Percentiles rank a stretch among this genome's conserved stretches.
These are phyloP conservation scores for Entomobrya multifasciata DNA, from an alignment of 2,888 invertebrate genomes.

Conservation along the genomic window DNA sequence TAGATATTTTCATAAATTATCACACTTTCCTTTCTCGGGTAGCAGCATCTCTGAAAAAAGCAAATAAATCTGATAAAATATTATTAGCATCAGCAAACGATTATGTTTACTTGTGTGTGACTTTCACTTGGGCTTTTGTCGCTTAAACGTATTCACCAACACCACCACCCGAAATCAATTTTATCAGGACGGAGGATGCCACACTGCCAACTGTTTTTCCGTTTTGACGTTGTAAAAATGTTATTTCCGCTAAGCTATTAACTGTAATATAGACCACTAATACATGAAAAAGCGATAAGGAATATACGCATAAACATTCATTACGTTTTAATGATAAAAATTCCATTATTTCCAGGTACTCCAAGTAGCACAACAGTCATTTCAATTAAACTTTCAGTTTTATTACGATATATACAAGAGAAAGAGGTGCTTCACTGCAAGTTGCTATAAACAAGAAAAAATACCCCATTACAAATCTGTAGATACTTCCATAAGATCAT, in stretches of 20 bases:
- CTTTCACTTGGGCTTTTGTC: too few relatives aligned
- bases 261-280: neutral
- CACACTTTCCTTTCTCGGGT: too few relatives aligned
- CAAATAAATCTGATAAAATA: slow-evolving; percentile 24
- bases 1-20: too few relatives aligned
- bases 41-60: too few relatives aligned
- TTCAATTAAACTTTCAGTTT: slow-evolving; percentile 61
- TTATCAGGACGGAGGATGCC: neutral
- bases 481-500: neutral
- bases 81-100: neutral
- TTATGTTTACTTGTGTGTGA: neutral
- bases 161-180: too few relatives aligned
- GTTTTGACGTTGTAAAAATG: slow-evolving; percentile 34
- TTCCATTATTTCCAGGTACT: neutral
- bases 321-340: slow-evolving; percentile 42
- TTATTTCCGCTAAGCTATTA: slow-evolving; percentile 28
- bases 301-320: neutral
- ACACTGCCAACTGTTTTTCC: slow-evolving; percentile 16
- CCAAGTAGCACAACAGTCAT: neutral
- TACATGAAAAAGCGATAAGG: neutral
- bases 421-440: neutral
- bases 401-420: slow-evolving; percentile 6
- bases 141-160: too few relatives aligned
- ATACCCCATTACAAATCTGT: neutral
- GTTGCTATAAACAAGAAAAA: neutral